phyloP scores from a whole-genome alignment of 2,797 vertebrate species.

The Tolypeutes matacus region DNA sequence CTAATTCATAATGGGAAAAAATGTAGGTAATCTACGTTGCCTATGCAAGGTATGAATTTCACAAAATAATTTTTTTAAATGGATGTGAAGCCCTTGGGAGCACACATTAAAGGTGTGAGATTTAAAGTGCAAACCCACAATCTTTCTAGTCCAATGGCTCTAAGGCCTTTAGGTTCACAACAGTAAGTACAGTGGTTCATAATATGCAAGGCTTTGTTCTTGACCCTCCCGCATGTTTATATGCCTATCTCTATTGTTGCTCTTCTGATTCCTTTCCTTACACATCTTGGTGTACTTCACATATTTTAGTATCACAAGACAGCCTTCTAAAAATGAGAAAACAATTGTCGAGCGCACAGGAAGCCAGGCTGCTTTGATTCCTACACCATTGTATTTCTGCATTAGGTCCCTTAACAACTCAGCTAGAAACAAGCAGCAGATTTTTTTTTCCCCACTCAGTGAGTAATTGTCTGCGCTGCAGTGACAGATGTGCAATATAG shows the following conservation, averaged over 20 bases:
- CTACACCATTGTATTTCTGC: constrained; percentile 80
- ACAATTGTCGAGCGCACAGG: constrained; percentile 24
- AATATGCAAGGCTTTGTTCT: background rate
- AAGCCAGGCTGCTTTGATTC: constrained; percentile 28
- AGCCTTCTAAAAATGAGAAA: constrained; percentile 35
- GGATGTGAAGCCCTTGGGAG: background rate
- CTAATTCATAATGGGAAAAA: background rate
- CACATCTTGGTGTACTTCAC: background rate
- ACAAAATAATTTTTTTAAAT: background rate
- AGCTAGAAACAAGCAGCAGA: constrained; percentile 86
- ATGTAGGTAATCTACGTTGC: rapidly evolving
- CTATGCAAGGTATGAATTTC: background rate
- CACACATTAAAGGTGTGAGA: background rate
- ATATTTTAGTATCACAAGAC: background rate
- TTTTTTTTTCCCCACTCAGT: constrained; percentile 83
- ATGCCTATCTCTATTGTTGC: rapidly evolving
- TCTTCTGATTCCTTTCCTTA: background rate
- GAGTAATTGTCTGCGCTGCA: constrained; percentile 92
- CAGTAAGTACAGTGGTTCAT: rapidly evolving
- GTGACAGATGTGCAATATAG: constrained; percentile 98
- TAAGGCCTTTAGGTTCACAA: background rate
- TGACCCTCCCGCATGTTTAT: background rate
- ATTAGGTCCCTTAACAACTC: constrained; percentile 87
- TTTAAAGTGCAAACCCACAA: background rate
- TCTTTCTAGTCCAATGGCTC: background rate